Conservation (phyloP, 2,888 invertebrate species). For the Netelia virgata region DNA sequence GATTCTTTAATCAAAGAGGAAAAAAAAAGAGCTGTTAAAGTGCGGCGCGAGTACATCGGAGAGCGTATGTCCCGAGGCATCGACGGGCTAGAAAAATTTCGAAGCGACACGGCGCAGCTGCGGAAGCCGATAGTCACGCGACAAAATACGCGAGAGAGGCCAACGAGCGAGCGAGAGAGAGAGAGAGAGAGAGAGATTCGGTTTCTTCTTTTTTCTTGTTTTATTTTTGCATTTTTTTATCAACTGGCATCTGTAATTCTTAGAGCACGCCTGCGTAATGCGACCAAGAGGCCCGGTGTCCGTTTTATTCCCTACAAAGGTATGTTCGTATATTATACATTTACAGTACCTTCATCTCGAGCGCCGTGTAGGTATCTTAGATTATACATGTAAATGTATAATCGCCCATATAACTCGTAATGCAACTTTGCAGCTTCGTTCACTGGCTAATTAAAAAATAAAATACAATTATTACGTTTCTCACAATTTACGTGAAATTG, state of each 20-base stretch:
- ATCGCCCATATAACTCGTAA: background rate
- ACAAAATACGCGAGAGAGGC: constrained; percentile 44
- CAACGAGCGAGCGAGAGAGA: background rate
- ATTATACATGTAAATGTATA: background rate
- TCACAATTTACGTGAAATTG: too few species aligned
- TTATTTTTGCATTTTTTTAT: background rate
- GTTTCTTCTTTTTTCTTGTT: background rate
- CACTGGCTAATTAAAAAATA: too few species aligned
- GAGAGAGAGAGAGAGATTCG: constrained; percentile 21
- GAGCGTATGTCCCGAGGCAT: constrained; percentile 26
- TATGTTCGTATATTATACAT: background rate
- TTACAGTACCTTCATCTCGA: background rate
- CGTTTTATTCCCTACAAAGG: background rate
- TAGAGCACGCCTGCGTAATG: constrained; percentile 13
- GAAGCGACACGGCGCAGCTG: constrained; percentile 46
- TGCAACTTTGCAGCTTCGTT: too few species aligned
- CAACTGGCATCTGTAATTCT: constrained; percentile 19
- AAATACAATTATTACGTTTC: too few species aligned
- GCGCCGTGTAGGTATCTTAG: background rate
- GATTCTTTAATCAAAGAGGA: constrained; percentile 8
- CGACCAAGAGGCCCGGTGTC: constrained; percentile 3
- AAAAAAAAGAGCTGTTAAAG: constrained; percentile 4
- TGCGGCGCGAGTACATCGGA: background rate
- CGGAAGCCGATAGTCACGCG: constrained; percentile 57
- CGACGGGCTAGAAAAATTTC: constrained; percentile 56